These are phyloP conservation scores for Cairina moschata DNA, from an alignment of 2,113 vertebrate genomes.

Conservation along the genomic window DNA sequence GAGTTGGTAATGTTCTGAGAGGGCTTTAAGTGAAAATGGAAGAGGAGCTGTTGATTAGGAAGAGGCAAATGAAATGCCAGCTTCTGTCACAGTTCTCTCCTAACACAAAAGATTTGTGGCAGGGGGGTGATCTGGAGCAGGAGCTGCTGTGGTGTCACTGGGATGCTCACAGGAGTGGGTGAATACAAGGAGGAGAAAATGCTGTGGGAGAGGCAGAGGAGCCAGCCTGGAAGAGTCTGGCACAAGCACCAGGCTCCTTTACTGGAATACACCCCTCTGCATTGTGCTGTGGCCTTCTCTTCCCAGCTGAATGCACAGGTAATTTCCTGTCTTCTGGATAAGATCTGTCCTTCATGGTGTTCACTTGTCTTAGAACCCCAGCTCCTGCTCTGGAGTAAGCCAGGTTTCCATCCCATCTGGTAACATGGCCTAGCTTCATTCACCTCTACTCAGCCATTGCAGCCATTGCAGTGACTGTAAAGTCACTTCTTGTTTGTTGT, in stretches of 20 bases:
- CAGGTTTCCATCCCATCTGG: background rate
- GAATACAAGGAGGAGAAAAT: background rate
- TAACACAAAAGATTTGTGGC: background rate
- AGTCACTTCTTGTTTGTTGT: background rate
- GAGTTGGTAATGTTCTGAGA: background rate
- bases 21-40: background rate
- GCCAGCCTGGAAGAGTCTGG: background rate
- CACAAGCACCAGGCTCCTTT: background rate
- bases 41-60: background rate
- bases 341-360: background rate
- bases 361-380: background rate
- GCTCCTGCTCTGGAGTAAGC: background rate
- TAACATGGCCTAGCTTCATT: background rate
- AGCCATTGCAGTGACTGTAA: background rate
- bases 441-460: background rate
- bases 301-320: rapidly evolving
- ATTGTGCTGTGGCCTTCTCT: background rate
- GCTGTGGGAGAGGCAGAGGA: background rate
- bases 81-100: background rate
- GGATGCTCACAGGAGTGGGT: background rate
- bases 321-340: background rate
- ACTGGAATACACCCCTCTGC: background rate
- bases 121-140: background rate
- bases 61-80: background rate
- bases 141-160: background rate